Conservation (phyloP, 2,113 vertebrate species). For the Zeus faber region DNA sequence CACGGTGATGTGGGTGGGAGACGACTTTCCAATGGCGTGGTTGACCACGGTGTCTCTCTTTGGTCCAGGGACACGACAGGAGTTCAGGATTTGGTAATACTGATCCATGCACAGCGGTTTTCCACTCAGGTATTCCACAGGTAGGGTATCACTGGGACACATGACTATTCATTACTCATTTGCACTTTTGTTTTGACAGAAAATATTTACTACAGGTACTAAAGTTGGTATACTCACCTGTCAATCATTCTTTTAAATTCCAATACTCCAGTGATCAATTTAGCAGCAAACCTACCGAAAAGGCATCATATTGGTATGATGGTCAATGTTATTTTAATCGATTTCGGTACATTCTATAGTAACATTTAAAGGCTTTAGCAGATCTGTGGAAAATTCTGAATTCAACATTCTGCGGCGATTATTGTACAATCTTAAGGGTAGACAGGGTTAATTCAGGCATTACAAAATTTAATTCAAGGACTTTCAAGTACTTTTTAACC, state of each 20-base stretch:
- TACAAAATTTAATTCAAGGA: no score
- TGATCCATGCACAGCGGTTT: conserved; percentile 96
- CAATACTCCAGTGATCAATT: conserved; percentile 91
- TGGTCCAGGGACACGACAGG: conserved; percentile 90
- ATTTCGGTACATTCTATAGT: no score
- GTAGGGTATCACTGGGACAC: conserved; percentile 82
- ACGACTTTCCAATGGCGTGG: conserved; percentile 75
- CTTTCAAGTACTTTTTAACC: no score
- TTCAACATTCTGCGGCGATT: no score
- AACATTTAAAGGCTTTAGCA: no score
- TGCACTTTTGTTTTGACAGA: not conserved
- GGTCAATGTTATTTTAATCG: no score
- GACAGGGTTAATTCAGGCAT: no score
- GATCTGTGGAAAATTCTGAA: no score
- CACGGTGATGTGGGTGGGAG: conserved; percentile 87
- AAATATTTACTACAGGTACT: not conserved
- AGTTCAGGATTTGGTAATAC: conserved; percentile 95
- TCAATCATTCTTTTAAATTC: conserved; percentile 96
- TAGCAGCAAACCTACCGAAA: conserved; percentile 88
- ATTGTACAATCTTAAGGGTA: no score
- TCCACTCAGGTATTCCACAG: conserved; percentile 85
- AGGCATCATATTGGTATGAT: no score
- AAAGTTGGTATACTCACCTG: conserved; percentile 77
- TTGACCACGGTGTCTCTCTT: conserved; percentile 88
- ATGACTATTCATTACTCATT: conserved; percentile 7